phyloP scores from a whole-genome alignment of 2,888 invertebrate species.

The Melitaea athalia region DNA sequence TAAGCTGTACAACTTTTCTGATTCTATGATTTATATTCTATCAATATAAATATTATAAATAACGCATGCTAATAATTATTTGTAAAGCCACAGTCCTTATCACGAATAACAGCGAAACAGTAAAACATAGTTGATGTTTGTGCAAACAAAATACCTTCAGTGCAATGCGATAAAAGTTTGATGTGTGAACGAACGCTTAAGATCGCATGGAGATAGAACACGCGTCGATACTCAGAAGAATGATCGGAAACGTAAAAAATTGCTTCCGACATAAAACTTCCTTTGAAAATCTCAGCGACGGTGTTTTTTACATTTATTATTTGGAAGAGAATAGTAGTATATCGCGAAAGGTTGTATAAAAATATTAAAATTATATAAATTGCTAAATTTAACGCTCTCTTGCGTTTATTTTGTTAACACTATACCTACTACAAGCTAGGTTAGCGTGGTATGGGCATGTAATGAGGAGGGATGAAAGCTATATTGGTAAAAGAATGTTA shows the following conservation, averaged over 20 bases:
- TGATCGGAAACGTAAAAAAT: not conserved
- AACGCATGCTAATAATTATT: not conserved
- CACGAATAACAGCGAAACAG: not conserved
- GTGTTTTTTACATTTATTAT: not conserved
- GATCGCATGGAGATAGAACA: constrained; percentile 29
- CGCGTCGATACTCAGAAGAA: constrained; percentile 8
- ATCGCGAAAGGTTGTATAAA: too few species aligned
- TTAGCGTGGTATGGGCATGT: too few species aligned
- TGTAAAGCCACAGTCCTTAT: not conserved
- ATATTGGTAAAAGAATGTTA: too few species aligned
- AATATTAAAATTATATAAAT: too few species aligned
- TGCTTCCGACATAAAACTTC: not conserved
- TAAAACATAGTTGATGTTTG: not conserved
- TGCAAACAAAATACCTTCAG: constrained; percentile 6
- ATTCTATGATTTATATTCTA: too few species aligned
- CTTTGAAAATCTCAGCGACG: not conserved
- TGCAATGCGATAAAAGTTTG: constrained; percentile 20
- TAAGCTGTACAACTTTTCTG: too few species aligned
- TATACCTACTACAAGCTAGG: too few species aligned
- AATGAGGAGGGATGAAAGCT: too few species aligned
- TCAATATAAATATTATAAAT: not conserved
- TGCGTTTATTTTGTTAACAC: too few species aligned
- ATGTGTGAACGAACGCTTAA: constrained; percentile 19
- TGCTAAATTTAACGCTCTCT: too few species aligned
- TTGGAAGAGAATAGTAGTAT: too few species aligned